Conservation (phyloP, 2,113 vertebrate genomes). For the Meles meles region DNA sequence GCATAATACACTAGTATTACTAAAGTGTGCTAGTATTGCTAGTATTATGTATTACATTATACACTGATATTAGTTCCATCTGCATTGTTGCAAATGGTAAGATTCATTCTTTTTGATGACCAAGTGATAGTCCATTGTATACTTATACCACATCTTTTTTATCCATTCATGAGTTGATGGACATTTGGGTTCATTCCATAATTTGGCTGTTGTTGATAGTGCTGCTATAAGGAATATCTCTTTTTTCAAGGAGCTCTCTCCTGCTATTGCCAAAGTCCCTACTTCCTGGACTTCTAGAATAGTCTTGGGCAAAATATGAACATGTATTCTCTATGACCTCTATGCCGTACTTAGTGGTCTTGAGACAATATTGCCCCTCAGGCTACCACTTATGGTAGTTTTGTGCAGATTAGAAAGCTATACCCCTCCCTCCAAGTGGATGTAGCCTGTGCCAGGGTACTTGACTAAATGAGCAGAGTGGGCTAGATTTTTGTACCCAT, state of each 20-base stretch:
- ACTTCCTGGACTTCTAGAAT: neutral
- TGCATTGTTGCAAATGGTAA: neutral
- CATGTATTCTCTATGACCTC: neutral
- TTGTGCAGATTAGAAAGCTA: neutral
- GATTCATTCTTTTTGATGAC: neutral
- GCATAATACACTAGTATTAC: neutral
- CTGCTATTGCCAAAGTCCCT: neutral
- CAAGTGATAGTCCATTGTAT: neutral
- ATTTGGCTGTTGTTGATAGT: no score
- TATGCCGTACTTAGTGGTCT: neutral
- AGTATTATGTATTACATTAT: no score
- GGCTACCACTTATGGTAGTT: neutral
- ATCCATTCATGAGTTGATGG: no score
- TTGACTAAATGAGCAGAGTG: neutral
- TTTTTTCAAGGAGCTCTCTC: neutral
- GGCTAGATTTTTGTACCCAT: neutral
- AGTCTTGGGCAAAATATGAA: neutral
- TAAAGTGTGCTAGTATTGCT: no score
- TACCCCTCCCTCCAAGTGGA: neutral
- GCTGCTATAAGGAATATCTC: neutral
- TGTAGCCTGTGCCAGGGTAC: neutral
- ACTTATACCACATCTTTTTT: no score
- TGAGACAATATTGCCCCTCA: neutral
- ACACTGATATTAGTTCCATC: neutral
- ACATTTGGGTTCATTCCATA: no score